phyloP scores from a whole-genome alignment of 2,797 vertebrate species.

The Melanogrammus aeglefinus region DNA sequence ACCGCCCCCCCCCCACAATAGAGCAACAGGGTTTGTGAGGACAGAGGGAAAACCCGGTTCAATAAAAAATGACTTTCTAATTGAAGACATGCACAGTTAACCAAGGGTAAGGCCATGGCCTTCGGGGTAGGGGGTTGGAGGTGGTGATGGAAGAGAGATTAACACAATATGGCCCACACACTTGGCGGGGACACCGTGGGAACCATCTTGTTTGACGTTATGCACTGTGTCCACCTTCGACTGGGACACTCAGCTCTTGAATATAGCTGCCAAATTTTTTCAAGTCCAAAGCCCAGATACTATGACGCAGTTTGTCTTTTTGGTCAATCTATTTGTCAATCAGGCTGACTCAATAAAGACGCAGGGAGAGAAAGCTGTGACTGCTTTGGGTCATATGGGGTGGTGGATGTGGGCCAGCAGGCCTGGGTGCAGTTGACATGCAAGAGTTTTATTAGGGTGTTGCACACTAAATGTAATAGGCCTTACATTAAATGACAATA shows the following conservation, averaged over 20 bases:
- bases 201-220: slow-evolving; percentile 44
- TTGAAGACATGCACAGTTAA: slow-evolving; percentile 46
- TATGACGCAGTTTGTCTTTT: slow-evolving; percentile 19
- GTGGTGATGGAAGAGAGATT: slow-evolving; percentile 37
- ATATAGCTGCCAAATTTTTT: slow-evolving; percentile 39
- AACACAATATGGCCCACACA: slow-evolving; percentile 39
- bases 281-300: slow-evolving; percentile 11
- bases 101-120: slow-evolving; percentile 24
- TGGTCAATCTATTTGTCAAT: slow-evolving; percentile 16
- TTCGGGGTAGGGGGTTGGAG: slow-evolving; percentile 9
- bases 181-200: slow-evolving; percentile 55
- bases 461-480: neutral
- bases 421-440: neutral
- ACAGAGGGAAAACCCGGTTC: slow-evolving; percentile 23
- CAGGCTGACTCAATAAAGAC: neutral
- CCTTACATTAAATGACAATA: neutral
- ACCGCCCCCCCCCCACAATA: slow-evolving; percentile 38
- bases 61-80: slow-evolving; percentile 39
- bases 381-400: neutral
- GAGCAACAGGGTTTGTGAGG: slow-evolving; percentile 20
- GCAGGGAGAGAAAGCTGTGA: too few relatives aligned
- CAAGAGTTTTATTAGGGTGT: neutral
- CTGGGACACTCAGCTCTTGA: slow-evolving; percentile 13
- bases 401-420: neutral
- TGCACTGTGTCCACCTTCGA: slow-evolving; percentile 23